Percentiles rank a stretch among this genome's conserved stretches.
Evolutionary conservation across 2,888 invertebrate genomes (phyloP).

Genomic region (Lypha dubia): DNA sequence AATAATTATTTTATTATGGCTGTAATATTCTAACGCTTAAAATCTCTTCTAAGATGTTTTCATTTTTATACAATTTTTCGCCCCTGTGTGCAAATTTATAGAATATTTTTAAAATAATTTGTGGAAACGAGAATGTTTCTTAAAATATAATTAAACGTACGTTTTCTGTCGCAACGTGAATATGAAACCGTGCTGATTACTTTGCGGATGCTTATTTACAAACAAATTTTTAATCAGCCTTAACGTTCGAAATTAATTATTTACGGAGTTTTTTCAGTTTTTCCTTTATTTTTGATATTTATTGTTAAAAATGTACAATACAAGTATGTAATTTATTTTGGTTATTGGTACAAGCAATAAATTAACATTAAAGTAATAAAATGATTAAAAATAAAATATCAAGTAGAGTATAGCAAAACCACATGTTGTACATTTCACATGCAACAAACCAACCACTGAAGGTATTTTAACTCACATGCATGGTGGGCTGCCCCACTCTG

Average conservation of each 20-base stretch:
- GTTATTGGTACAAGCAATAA: constrained; percentile 26
- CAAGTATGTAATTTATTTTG: not conserved
- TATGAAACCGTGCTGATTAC: not conserved
- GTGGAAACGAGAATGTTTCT: no score
- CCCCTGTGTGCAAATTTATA: no score
- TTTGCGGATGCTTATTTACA: not conserved
- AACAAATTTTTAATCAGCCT: not conserved
- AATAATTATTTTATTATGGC: no score
- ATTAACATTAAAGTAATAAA: constrained; percentile 10
- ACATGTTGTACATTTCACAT: constrained; percentile 48
- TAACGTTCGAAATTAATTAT: not conserved
- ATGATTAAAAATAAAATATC: constrained; percentile 22
- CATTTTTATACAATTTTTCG: no score
- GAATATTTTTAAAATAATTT: no score
- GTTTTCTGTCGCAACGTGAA: not conserved
- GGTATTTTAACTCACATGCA: not conserved
- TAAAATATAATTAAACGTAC: no score
- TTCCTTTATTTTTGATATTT: no score
- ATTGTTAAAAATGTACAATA: not conserved
- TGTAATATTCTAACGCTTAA: no score
- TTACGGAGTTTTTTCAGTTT: not conserved
- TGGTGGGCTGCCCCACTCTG: not conserved
- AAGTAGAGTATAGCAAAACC: constrained; percentile 38
- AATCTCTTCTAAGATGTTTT: no score
- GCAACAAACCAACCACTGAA: constrained; percentile 36